phyloP scores from a whole-genome alignment of 1,140 invertebrate species.

The Cyclina sinensis region DNA sequence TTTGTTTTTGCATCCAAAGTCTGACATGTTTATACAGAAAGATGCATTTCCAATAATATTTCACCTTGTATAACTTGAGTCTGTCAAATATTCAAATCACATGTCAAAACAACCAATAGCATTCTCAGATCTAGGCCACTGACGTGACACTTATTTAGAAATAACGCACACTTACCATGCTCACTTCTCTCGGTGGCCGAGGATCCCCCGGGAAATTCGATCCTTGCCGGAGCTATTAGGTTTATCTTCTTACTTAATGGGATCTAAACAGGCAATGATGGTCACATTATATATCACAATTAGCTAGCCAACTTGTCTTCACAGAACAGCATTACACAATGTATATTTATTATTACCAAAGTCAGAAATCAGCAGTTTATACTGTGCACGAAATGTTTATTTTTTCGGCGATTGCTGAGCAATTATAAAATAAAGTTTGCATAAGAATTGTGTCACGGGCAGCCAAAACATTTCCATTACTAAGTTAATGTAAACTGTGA shows the following conservation, averaged over 20 bases:
- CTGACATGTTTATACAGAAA: no score
- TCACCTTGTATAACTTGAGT: no score
- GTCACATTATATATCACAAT: background rate
- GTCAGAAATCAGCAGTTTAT: no score
- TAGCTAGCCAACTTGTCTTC: background rate
- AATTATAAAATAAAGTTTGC: no score
- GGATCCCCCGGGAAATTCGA: constrained; percentile 49
- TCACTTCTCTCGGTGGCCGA: background rate
- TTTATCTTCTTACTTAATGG: constrained; percentile 76
- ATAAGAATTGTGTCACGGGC: no score
- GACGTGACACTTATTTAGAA: constrained; percentile 3
- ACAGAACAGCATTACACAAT: background rate
- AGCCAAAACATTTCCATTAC: no score
- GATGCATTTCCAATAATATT: no score
- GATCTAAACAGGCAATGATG: constrained; percentile 70
- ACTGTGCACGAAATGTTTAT: no score
- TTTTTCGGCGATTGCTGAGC: no score
- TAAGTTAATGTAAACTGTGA: no score
- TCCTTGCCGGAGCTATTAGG: constrained; percentile 63
- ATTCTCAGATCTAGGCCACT: background rate
- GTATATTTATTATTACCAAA: background rate
- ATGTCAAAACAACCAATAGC: background rate
- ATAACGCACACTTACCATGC: constrained; percentile 25
- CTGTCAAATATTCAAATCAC: no score
- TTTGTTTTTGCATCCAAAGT: no score